Base-by-base conservation (phyloP, 2,113 vertebrate genomes). In the Philantomba maxwellii region DNA sequence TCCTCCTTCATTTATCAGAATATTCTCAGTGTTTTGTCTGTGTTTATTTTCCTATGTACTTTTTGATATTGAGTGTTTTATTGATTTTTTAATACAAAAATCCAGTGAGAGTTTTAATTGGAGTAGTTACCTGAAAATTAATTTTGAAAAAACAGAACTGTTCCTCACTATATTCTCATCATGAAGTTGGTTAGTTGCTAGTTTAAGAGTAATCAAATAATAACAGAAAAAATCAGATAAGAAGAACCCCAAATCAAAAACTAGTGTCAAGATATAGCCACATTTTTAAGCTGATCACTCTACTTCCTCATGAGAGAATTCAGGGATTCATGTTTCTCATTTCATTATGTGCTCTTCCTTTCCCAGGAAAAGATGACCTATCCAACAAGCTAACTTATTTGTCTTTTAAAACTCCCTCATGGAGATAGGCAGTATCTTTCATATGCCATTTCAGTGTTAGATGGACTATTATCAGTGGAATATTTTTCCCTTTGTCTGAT, bases 21-120 rank as follows among this genome's bases (percentile, higher is more conserved):
- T 81, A 36, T 85, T 75, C n/a, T 86, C 49, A 73, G 21, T 30
- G 47, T 49, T 89, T 91, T 81, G 25, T 28, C 78, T 43, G 51
- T n/a, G 28, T 77, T 89, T 83, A 43, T 87, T 96, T 93, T 87
- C 36, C 83, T 49, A 86, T 85, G 51, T 70, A 43, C 4, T 21
- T 89, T 82, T 86, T 87, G 57, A 6, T 81, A 62, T 87, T 2
- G 1, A 88, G 39, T 75, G 25, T 51, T 84, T 23, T 89, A 43
- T 43, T 89, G 83, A 75, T 57, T 85, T 88, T 80, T 87, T 43
- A 80, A 55, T 89, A 73, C 30, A 83, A 89, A 96, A 94, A 82
- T 58, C 33, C 6, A 93, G 36, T 87, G 89, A 82, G 80, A 30
- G 33, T 75, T 89, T 75, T 94, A 39, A 36, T 7, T 87, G 62